Base-by-base conservation (phyloP, 1,140 invertebrate genomes). In the Neodiprion virginianus region DNA sequence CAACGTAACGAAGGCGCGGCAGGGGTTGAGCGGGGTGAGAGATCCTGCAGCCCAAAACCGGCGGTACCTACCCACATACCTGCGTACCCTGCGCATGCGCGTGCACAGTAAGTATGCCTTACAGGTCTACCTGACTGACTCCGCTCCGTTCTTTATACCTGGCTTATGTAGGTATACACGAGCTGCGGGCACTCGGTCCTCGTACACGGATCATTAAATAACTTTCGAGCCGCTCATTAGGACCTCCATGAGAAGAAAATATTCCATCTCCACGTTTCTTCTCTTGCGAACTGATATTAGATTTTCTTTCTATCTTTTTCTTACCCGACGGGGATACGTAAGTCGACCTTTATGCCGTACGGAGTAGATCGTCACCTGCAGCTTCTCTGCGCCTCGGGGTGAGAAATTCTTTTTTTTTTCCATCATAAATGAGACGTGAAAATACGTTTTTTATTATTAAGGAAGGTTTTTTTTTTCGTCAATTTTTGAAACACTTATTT, bases 1-100 rank as follows among this genome's bases (percentile, higher is more conserved):
- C 67, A 11, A 11, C 11, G 14, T 69, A 17, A 9, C 11, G 17
- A 23, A 69, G 14, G 23, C 2, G 67, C 10, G 23, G 14, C 10
- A 47, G 67, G 17, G 53, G 67, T 11, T 69, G 67, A 47, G 23
- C 0, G 17, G 61, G 61, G 61, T 1, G 61, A 80, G 82, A 83
- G 85, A 84, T 85, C 85, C 85, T 81, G 82, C 28, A 40, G 28
- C 5, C 28, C 28, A 61, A 61, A 1, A 8, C n/a, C 28, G n/a
- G 11, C 11, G n/a, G 53, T 12, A 12, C 53, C 11, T 61, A 61
- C 53, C 53, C 8, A 1, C n/a, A n/a, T 61, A 61, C 11, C 53
- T n/a, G 53, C 53, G 53, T 61, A 40, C 28, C 28, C 28, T 40
- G 28, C 28, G 28, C 28, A 2, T 40, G 28, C 28, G 28, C 28